Percentiles rank a stretch among this genome's conserved stretches.
phyloP scores from a whole-genome alignment of 1,140 invertebrate species.

The Aphidius ervi region DNA sequence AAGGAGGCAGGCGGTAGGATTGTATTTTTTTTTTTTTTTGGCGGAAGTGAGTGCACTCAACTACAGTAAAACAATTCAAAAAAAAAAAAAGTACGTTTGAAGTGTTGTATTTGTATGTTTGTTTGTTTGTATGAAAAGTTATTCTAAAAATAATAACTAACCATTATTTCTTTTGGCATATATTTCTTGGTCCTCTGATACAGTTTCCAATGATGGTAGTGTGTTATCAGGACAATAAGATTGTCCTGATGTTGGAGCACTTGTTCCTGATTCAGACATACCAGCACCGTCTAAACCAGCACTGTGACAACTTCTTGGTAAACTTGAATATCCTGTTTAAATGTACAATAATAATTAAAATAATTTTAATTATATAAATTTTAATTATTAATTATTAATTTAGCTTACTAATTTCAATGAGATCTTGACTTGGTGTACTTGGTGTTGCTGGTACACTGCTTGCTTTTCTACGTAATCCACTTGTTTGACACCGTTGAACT shows the following conservation, averaged over 20 bases:
- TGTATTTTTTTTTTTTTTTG: background rate
- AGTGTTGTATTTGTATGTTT: background rate
- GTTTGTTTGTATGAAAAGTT: too few species aligned
- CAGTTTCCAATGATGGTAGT: constrained; percentile 57
- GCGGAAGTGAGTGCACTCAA: constrained; percentile 4
- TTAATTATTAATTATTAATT: too few species aligned
- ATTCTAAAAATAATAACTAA: constrained; percentile 31
- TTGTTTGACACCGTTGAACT: constrained; percentile 57
- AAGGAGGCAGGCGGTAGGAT: background rate
- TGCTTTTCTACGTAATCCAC: constrained; percentile 68
- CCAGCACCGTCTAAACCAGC: constrained; percentile 57
- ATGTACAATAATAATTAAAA: constrained; percentile 10
- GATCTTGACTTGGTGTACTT: constrained; percentile 65
- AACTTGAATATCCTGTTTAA: constrained; percentile 71
- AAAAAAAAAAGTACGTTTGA: constrained; percentile 6
- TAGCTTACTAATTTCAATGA: constrained; percentile 45
- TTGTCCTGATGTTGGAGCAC: constrained; percentile 42
- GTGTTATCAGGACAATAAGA: constrained; percentile 57
- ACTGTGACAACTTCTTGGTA: constrained; percentile 73
- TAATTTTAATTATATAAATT: too few species aligned
- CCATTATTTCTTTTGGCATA: constrained; percentile 49
- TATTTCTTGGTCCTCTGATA: constrained; percentile 61
- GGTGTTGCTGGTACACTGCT: constrained; percentile 80
- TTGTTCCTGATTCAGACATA: constrained; percentile 53
- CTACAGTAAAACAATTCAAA: background rate